phyloP scores from a whole-genome alignment of 2,113 vertebrate species.

The Xerus inauris region DNA sequence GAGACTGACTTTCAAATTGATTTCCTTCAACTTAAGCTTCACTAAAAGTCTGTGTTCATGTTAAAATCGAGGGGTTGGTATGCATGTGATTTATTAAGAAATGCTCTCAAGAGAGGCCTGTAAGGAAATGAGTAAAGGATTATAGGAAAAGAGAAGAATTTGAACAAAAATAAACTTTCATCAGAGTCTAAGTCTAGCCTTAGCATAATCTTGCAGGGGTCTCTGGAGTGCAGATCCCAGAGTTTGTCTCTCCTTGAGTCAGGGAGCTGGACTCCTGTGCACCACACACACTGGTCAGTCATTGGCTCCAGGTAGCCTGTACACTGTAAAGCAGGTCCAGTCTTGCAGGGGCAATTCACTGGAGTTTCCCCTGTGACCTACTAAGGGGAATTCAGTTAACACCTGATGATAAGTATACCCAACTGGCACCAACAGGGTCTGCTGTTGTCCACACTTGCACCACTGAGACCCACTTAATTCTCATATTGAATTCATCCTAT shows the following conservation, averaged over 20 bases:
- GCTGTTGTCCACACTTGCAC: no score
- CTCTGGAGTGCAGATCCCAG: neutral
- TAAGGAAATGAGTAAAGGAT: neutral
- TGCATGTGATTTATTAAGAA: neutral
- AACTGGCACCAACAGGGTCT: neutral
- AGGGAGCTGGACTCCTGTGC: neutral
- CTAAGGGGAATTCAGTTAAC: neutral
- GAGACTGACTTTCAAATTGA: neutral
- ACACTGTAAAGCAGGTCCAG: neutral
- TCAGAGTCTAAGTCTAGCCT: neutral
- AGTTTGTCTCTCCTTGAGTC: neutral
- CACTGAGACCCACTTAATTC: neutral
- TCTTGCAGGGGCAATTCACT: neutral
- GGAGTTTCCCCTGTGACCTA: neutral
- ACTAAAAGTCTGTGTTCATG: neutral
- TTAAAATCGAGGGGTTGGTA: neutral
- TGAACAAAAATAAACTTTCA: neutral
- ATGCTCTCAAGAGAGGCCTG: neutral
- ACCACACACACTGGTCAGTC: neutral
- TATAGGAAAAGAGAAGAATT: neutral
- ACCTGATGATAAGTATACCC: neutral
- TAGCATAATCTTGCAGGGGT: no score
- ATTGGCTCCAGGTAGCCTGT: no score
- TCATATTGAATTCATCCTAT: neutral
- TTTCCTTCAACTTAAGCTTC: no score